Base-by-base conservation (phyloP, 2,888 invertebrate species). In the Eupithecia inturbata region DNA sequence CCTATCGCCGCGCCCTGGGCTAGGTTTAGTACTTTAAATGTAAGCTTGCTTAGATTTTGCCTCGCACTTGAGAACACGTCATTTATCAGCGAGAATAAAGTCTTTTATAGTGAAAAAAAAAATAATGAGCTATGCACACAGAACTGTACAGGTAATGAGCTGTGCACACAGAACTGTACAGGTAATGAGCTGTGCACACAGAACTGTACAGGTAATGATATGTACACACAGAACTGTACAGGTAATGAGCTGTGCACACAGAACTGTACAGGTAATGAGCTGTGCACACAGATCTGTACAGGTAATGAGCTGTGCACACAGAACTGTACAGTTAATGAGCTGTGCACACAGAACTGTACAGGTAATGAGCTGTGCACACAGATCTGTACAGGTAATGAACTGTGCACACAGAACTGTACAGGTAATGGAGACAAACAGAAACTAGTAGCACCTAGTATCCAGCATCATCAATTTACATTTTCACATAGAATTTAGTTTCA, bases 391-490 rank as follows among this genome's bases (percentile, higher is more conserved):
- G 45, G 45, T 3, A 41, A 16, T 41, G 41, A 41, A n/a, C n/a
- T n/a, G n/a, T n/a, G n/a, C n/a, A n/a, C n/a, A n/a, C n/a, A n/a
- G n/a, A n/a, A n/a, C n/a, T n/a, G n/a, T 45, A 19, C 19, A 45
- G 45, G 45, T 10, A 41, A 16, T 41, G 41, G 16, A 16, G 16
- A 16, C 41, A 16, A n/a, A 19, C 62, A 63, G 28, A n/a, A 26
- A 19, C 19, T 7, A 7, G 31, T 14, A 7, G 9, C 33, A 26
- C 7, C 19, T 7, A 7, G 31, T 14, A 7, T 2, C 33, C 63
- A 62, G 28, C 2, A 16, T 57, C 39, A 66, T 60, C 66, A 36
- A 60, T 68, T 70, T 45, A 57, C 72, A 63, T 68, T 64, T 45
- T 63, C 31, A 63, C 26, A 64, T 39, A 63, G 39, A 72, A 28